phyloP scores from a whole-genome alignment of 2,888 invertebrate species.

The Agrotis exclamationis region DNA sequence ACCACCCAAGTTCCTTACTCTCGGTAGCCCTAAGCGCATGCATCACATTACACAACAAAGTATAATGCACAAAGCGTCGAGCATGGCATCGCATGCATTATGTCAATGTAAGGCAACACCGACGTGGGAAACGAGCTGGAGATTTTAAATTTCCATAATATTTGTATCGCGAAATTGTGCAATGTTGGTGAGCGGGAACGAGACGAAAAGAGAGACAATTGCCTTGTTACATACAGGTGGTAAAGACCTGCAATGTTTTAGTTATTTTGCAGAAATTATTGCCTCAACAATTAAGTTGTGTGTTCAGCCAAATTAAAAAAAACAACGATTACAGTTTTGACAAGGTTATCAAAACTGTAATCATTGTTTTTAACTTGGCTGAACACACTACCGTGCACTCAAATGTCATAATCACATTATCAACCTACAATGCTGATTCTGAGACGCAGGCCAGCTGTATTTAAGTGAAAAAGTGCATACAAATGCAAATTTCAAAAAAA shows the following conservation, averaged over 20 bases:
- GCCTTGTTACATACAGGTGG: slow-evolving; percentile 53
- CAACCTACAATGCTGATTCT: too few species aligned
- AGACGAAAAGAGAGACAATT: slow-evolving; percentile 26
- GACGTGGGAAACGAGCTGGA: slow-evolving; percentile 84
- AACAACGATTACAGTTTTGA: too few species aligned
- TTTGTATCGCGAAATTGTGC: slow-evolving; percentile 83
- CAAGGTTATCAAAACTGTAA: neutral
- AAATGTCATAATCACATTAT: too few species aligned
- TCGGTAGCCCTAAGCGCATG: slow-evolving; percentile 57
- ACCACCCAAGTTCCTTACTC: slow-evolving; percentile 3
- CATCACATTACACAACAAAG: slow-evolving; percentile 68
- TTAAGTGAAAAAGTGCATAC: too few species aligned
- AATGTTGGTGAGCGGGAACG: slow-evolving; percentile 69
- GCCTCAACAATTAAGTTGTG: too few species aligned
- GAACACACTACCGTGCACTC: neutral
- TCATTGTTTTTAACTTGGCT: slow-evolving; percentile 1
- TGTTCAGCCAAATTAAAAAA: neutral
- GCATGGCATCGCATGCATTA: slow-evolving; percentile 81
- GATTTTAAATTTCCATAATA: slow-evolving; percentile 86
- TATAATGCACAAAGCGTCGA: slow-evolving; percentile 73
- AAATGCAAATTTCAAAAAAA: neutral
- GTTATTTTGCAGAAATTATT: neutral
- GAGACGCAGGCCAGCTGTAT: too few species aligned
- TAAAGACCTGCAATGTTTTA: slow-evolving; percentile 14
- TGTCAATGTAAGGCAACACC: slow-evolving; percentile 79